These are phyloP conservation scores for Hirtodrosophila duncani DNA, from an alignment of 2,888 invertebrate genomes.

Conservation along the genomic window DNA sequence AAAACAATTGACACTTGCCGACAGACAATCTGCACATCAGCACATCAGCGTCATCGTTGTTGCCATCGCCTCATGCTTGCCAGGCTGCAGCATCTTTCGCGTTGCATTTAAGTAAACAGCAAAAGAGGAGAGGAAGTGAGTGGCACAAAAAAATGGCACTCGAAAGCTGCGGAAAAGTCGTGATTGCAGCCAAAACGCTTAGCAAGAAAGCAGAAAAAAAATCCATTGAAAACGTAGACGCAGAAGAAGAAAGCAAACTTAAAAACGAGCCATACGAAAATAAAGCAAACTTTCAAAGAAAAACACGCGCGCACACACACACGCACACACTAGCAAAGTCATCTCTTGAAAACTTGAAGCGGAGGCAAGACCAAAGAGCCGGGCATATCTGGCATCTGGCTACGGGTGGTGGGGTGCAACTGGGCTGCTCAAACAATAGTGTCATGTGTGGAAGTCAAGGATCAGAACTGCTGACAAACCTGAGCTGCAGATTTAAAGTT, in stretches of 20 bases:
- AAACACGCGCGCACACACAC: slow-evolving; percentile 54
- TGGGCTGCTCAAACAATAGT: slow-evolving; percentile 54
- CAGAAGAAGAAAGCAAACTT: slow-evolving; percentile 12
- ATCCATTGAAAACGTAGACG: too few relatives aligned
- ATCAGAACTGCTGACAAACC: slow-evolving; percentile 44
- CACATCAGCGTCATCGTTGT: slow-evolving; percentile 8
- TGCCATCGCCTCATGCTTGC: background rate
- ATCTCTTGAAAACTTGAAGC: slow-evolving; percentile 38
- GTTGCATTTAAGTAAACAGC: slow-evolving; percentile 52
- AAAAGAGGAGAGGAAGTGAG: slow-evolving; percentile 33
- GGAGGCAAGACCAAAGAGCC: slow-evolving; percentile 51
- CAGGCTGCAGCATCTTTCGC: slow-evolving; percentile 56
- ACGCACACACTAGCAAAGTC: too few relatives aligned
- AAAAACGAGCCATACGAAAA: slow-evolving; percentile 51
- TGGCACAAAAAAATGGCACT: slow-evolving; percentile 61
- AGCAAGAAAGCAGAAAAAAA: slow-evolving; percentile 37
- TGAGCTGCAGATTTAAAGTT: slow-evolving; percentile 33
- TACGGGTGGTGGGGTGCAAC: slow-evolving; percentile 3
- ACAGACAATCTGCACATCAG: slow-evolving; percentile 64
- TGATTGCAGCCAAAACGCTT: slow-evolving; percentile 72
- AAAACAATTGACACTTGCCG: slow-evolving; percentile 71
- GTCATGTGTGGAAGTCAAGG: slow-evolving; percentile 51
- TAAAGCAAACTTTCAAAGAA: slow-evolving; percentile 59
- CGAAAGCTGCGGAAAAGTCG: slow-evolving; percentile 72
- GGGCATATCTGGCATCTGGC: background rate